These are phyloP conservation scores for Alosa sapidissima DNA, from an alignment of 2,797 vertebrate species.

Conservation along the genomic window DNA sequence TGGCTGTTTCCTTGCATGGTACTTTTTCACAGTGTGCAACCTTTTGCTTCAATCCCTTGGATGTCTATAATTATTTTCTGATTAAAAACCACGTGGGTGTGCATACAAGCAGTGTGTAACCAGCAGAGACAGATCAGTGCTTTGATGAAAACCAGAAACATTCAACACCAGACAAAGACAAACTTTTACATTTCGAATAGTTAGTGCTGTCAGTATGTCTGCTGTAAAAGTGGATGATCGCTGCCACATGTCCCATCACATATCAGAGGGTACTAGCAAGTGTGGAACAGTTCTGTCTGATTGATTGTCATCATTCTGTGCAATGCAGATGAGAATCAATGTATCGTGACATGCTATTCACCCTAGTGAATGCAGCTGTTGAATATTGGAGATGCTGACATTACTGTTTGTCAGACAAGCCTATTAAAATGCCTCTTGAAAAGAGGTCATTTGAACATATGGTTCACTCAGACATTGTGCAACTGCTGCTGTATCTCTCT, in stretches of 20 bases:
- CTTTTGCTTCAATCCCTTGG: not conserved
- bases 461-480: slow-evolving; percentile 13
- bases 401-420: not conserved
- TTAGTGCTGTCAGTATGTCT: not conserved
- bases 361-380: not conserved
- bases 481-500: not conserved
- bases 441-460: not conserved
- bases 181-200: not conserved
- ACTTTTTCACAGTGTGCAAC: not conserved
- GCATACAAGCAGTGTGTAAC: not conserved
- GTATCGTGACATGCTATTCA: not conserved
- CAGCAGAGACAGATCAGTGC: not conserved
- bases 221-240: not conserved
- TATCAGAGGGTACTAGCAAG: not conserved
- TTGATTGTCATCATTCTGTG: not conserved
- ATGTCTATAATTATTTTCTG: not conserved
- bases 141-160: not conserved
- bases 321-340: not conserved
- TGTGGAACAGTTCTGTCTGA: not conserved
- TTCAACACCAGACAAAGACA: not conserved
- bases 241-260: not conserved
- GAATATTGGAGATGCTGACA: not conserved
- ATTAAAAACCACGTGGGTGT: not conserved
- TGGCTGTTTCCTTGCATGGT: not conserved
- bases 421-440: not conserved